Evolutionary conservation across 2,113 vertebrate species (phyloP).

Genomic region (Microcebus murinus): DNA sequence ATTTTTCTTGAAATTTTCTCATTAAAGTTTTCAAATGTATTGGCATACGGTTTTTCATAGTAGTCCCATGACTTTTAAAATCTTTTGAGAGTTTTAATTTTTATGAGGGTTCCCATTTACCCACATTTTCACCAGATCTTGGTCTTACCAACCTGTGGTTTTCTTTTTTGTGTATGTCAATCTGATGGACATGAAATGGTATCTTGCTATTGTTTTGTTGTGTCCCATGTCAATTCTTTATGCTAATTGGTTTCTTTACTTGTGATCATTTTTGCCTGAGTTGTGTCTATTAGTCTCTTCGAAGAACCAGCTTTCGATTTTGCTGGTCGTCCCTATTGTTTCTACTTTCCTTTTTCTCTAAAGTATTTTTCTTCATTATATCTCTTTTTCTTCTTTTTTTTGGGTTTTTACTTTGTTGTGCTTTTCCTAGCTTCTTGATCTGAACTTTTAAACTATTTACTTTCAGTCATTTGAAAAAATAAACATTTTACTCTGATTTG

Average conservation of each 20-base stretch:
- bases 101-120: not conserved
- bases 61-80: not conserved
- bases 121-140: not conserved
- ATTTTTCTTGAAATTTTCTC: constrained; percentile 15
- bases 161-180: not conserved
- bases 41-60: not conserved
- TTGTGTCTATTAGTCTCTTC: not conserved
- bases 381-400: not conserved
- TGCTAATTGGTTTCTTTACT: not conserved
- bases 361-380: constrained; percentile 18
- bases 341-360: not conserved
- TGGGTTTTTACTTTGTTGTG: not conserved
- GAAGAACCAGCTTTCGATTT: not conserved
- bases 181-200: not conserved
- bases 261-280: not conserved
- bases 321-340: not conserved
- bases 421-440: not conserved
- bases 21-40: not conserved
- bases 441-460: constrained; percentile 30
- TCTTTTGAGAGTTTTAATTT: not conserved
- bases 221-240: not conserved
- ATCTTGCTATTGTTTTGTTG: not conserved
- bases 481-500: not conserved
- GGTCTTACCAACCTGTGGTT: not conserved
- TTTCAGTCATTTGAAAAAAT: constrained; percentile 57